Conservation (phyloP, 2,113 vertebrate genomes). For the Sigmodon hispidus region DNA sequence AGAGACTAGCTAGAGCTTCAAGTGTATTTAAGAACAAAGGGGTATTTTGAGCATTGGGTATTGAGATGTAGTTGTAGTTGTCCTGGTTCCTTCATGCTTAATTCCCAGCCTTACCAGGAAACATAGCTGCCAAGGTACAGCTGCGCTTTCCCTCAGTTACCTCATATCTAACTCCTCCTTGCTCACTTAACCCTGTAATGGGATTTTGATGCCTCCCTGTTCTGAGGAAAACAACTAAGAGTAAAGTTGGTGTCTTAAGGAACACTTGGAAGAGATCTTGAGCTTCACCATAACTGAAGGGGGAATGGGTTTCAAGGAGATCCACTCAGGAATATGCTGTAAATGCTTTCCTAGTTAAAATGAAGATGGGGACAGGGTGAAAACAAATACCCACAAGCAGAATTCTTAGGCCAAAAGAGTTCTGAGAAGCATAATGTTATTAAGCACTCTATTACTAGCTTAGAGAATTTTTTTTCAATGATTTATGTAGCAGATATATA, state of each 20-base stretch:
- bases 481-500: neutral
- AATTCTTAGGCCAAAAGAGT: neutral
- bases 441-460: neutral
- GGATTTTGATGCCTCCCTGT: neutral
- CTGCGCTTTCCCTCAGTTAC: neutral
- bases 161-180: neutral
- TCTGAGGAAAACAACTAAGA: neutral
- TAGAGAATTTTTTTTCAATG: neutral
- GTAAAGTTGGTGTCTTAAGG: neutral
- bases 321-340: neutral
- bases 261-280: neutral
- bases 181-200: fast-evolving
- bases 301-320: neutral
- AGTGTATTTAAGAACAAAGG: neutral
- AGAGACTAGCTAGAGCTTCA: neutral
- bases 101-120: neutral
- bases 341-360: neutral
- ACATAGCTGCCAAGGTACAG: neutral
- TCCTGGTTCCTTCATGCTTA: neutral
- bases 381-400: neutral
- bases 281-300: neutral
- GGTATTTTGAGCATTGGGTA: neutral
- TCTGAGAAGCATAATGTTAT: neutral
- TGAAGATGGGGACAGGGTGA: neutral
- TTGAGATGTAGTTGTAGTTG: neutral